Evolutionary conservation across 2,797 vertebrate species (phyloP).

Genomic region (Prunella strophiata): DNA sequence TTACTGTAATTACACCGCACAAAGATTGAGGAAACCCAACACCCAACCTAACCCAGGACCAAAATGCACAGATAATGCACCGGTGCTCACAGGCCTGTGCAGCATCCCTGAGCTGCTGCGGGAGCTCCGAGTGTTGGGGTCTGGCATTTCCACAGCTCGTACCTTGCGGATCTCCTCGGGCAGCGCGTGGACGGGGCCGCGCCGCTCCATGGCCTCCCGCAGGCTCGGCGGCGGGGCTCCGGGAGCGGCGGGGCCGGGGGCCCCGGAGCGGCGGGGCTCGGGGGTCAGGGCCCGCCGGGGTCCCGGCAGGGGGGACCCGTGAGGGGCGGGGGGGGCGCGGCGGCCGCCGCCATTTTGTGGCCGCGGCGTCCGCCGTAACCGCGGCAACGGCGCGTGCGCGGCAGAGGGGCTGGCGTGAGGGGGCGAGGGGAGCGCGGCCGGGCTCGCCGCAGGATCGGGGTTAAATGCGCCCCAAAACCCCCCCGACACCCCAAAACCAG

Average conservation of each 20-base stretch:
- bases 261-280: neutral
- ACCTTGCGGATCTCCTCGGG: constrained; percentile 90
- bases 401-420: fast-evolving
- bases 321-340: neutral
- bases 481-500: neutral
- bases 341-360: neutral
- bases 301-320: neutral
- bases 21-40: neutral
- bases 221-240: neutral
- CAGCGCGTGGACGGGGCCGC: constrained; percentile 78
- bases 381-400: neutral
- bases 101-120: fast-evolving
- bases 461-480: fast-evolving
- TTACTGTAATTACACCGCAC: neutral
- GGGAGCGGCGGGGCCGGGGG: neutral
- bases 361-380: neutral
- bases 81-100: neutral
- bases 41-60: neutral
- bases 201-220: constrained; percentile 76
- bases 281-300: neutral
- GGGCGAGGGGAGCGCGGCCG: fast-evolving
- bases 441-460: neutral
- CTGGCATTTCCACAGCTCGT: neutral
- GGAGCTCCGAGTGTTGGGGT: fast-evolving
- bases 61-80: fast-evolving